These are phyloP conservation scores for Festucalex cinctus DNA, from an alignment of 2,113 vertebrate species.

Conservation along the genomic window DNA sequence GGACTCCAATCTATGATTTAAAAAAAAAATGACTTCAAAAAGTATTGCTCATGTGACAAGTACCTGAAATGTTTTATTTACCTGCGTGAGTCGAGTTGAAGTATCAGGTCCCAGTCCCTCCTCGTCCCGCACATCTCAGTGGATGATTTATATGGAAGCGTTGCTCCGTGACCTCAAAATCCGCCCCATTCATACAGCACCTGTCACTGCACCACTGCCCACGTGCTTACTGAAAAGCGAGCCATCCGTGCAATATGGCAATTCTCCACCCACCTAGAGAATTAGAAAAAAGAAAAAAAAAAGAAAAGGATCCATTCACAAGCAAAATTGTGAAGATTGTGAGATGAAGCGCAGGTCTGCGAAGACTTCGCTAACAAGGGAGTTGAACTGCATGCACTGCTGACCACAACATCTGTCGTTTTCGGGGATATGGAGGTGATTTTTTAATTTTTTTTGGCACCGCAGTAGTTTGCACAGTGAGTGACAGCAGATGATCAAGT, in stretches of 20 bases:
- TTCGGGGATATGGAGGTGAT: slow-evolving; percentile 27
- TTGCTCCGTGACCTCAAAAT: slow-evolving; percentile 56
- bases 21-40: neutral
- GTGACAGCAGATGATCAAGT: slow-evolving; percentile 38
- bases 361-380: slow-evolving; percentile 56
- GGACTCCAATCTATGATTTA: too few relatives aligned
- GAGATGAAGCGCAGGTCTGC: slow-evolving; percentile 64
- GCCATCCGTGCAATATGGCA: slow-evolving; percentile 57
- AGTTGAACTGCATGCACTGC: slow-evolving; percentile 53
- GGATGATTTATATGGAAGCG: slow-evolving; percentile 54
- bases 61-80: neutral
- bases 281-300: slow-evolving; percentile 37
- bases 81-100: neutral
- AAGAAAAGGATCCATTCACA: slow-evolving; percentile 33
- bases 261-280: slow-evolving; percentile 53
- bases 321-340: slow-evolving; percentile 24
- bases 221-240: slow-evolving; percentile 54
- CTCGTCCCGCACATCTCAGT: slow-evolving; percentile 43
- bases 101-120: slow-evolving; percentile 30
- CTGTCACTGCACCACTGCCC: slow-evolving; percentile 50
- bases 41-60: neutral
- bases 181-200: slow-evolving; percentile 56
- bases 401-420: slow-evolving; percentile 67
- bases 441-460: slow-evolving; percentile 23
- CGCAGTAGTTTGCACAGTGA: slow-evolving; percentile 18